Base-by-base conservation (phyloP, 1,140 invertebrate genomes). In the Drosophila pachea region DNA sequence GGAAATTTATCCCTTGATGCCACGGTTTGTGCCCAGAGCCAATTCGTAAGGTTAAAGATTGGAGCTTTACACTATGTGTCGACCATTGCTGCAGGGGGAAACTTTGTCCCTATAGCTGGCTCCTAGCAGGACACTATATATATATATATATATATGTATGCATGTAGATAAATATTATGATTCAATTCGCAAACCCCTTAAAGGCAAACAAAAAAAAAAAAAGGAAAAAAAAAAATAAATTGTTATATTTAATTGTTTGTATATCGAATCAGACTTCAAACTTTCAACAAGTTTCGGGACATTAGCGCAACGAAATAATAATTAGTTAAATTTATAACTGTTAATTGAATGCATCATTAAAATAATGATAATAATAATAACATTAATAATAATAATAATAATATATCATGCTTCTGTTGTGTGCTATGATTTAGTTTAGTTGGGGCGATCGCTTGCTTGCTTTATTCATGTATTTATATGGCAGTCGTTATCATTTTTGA, bases 401-500 rank as follows among this genome's bases (percentile, higher is more conserved):
- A 14, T 50, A 31, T 40, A 11, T 29, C 35, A 4, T 59, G 9
- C 16, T 47, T 32, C 11, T 31, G 47, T 11, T 35, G n/a, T 42
- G 42, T 35, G 45, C 53, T 53, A 53, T 55, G 55, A 40, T 35
- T 53, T 59, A 48, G 12, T 56, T 62, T 22, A 22, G 22, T 3
- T 63, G 42, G 42, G 45, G 53, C 31, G 56, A n/a, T 61, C 74
- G 48, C 47, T 16, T 58, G 12, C 59, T n/a, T 62, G 12, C 35
- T 62, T 61, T 65, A 58, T 65, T 66, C 40, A 64, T 68, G 45
- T 83, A 75, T 59, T 60, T 75, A 83, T 84, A 84, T 83, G 79
- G 79, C 79, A 83, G 79, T 83, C 76, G 69, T 78, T 78, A 73
- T 83, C 59, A 78, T 78, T 83, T 69, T 78, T 83, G 79, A 83